Evolutionary conservation across 2,113 vertebrate species (phyloP).

Genomic region (Seriola aureovittata): DNA sequence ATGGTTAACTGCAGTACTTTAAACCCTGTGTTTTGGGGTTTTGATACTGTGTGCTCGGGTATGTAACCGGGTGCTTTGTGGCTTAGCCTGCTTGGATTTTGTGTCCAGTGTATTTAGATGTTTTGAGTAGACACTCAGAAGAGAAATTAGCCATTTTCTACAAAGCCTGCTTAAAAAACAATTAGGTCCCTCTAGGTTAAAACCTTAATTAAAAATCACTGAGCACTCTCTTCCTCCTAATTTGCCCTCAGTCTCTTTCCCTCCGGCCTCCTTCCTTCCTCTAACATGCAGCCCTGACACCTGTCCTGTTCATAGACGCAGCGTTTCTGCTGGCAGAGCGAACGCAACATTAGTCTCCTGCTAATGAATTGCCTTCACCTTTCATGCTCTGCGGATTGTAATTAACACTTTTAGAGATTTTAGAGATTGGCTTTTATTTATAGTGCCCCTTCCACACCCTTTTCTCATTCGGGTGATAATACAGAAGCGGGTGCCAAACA

Average conservation of each 20-base stretch:
- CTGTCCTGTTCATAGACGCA: constrained; percentile 15
- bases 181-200: constrained; percentile 41
- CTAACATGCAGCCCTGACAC: constrained; percentile 34
- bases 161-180: constrained; percentile 10
- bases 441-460: constrained; percentile 31
- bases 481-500: not conserved
- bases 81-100: constrained; percentile 53
- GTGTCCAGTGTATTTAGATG: constrained; percentile 48
- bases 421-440: constrained; percentile 69
- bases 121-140: constrained; percentile 1
- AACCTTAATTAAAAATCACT: constrained; percentile 56
- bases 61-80: constrained; percentile 60
- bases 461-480: constrained; percentile 35
- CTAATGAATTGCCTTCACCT: constrained; percentile 54
- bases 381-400: constrained; percentile 49
- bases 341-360: constrained; percentile 50
- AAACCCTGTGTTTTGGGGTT: constrained; percentile 78
- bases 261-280: constrained; percentile 21
- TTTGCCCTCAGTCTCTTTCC: constrained; percentile 9
- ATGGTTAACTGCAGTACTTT: constrained; percentile 69
- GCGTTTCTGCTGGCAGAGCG: constrained; percentile 22
- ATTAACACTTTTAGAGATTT: constrained; percentile 63
- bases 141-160: constrained; percentile 47
- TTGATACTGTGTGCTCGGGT: constrained; percentile 54
- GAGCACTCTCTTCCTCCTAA: constrained; percentile 4